Percentiles rank a stretch among this genome's conserved stretches.
These are phyloP conservation scores for Grammomys surdaster DNA, from an alignment of 2,113 vertebrate genomes.

Conservation along the genomic window DNA sequence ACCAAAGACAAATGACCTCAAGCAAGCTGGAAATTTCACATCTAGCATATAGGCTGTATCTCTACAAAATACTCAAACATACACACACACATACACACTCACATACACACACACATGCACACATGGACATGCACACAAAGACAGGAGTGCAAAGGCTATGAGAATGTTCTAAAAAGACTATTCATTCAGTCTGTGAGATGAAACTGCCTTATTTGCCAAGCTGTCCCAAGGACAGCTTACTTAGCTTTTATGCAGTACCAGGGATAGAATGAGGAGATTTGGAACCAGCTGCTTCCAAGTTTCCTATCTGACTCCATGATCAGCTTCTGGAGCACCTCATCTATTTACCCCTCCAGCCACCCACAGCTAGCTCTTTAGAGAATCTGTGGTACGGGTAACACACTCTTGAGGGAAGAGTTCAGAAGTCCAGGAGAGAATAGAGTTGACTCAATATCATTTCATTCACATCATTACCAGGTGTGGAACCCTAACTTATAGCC, in stretches of 20 bases:
- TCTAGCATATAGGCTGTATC: neutral
- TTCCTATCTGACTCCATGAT: neutral
- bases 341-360: neutral
- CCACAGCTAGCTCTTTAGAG: neutral
- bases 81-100: no score
- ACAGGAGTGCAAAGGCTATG: neutral
- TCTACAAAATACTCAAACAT: neutral
- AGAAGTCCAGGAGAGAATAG: neutral
- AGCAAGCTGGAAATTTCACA: conserved; percentile 25
- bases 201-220: neutral
- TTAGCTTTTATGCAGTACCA: neutral
- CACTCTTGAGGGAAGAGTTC: neutral
- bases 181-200: neutral
- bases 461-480: neutral
- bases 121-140: neutral
- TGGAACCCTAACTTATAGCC: neutral
- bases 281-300: neutral
- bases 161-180: neutral
- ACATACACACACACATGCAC: no score
- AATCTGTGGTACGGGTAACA: neutral
- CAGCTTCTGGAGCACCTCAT: neutral
- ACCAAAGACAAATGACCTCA: conserved; percentile 19
- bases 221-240: neutral
- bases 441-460: neutral
- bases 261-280: neutral